Conservation (phyloP, 2,888 invertebrate species). For the Homarus gammarus region DNA sequence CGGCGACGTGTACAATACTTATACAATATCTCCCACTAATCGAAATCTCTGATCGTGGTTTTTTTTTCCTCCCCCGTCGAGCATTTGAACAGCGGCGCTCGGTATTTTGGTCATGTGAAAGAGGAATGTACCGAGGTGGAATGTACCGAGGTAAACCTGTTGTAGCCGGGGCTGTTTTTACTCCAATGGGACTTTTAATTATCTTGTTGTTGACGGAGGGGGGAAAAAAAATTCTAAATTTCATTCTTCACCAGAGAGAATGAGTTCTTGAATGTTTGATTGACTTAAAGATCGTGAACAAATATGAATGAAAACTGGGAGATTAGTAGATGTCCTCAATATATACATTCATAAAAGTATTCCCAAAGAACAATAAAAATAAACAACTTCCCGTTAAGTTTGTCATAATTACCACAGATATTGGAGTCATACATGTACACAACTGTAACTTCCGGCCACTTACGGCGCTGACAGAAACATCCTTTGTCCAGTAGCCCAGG, state of each 20-base stretch:
- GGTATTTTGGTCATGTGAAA: background rate
- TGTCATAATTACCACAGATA: too few relatives aligned
- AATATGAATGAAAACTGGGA: too few relatives aligned
- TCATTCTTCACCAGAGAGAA: background rate
- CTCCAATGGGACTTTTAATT: background rate
- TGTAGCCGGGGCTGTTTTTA: background rate
- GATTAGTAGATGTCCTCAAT: too few relatives aligned
- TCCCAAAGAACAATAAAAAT: too few relatives aligned
- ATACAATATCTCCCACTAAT: slow-evolving; percentile 3
- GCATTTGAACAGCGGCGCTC: background rate
- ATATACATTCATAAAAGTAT: too few relatives aligned
- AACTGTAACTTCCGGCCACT: too few relatives aligned
- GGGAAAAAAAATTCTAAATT: background rate
- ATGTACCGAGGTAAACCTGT: background rate
- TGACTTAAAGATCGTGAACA: too few relatives aligned
- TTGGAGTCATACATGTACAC: too few relatives aligned
- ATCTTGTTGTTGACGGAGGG: background rate
- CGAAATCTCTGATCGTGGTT: slow-evolving; percentile 15
- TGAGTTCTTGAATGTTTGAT: background rate
- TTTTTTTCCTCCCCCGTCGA: background rate
- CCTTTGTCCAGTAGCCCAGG: too few relatives aligned
- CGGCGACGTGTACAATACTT: background rate
- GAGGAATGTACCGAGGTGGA: too few relatives aligned
- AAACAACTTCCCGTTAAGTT: too few relatives aligned
- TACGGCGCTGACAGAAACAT: too few relatives aligned